A percentile compares a stretch with the other conserved stretches of the same genome.
These are phyloP conservation scores for Mycteria americana DNA, from an alignment of 2,797 vertebrate genomes.

Conservation along the genomic window DNA sequence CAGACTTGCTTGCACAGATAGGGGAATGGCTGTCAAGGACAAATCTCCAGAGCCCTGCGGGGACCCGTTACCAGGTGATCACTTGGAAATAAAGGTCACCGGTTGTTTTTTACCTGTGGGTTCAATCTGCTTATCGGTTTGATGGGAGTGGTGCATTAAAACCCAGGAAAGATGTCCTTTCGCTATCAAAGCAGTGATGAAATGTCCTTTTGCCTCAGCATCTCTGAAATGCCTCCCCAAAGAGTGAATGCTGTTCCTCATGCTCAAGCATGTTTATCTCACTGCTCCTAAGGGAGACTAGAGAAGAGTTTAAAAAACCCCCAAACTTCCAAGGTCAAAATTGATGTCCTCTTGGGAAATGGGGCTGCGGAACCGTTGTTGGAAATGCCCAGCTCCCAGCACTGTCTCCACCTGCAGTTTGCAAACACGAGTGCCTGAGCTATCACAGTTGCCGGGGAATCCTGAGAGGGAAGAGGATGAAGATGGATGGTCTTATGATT, in stretches of 20 bases:
- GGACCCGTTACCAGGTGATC: neutral
- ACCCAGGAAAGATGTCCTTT: neutral
- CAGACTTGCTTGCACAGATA: neutral
- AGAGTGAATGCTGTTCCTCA: neutral
- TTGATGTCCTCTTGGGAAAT: neutral
- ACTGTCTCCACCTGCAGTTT: neutral
- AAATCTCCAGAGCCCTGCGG: neutral
- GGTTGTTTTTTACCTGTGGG: neutral
- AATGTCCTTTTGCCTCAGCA: neutral
- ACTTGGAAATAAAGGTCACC: neutral
- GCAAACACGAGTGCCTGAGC: neutral
- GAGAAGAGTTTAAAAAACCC: neutral
- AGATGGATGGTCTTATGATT: conserved; percentile 53
- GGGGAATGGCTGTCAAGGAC: neutral
- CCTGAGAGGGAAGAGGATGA: neutral
- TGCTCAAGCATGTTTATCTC: neutral
- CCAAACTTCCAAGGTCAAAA: neutral
- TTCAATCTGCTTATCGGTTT: neutral
- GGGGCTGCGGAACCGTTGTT: neutral
- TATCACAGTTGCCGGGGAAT: neutral
- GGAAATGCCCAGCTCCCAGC: neutral
- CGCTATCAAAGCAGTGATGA: neutral
- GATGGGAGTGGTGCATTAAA: neutral
- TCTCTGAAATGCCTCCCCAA: neutral
- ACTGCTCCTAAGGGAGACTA: neutral